Evolutionary conservation across 2,797 vertebrate species (phyloP).

Genomic region (Danio tinwini): DNA sequence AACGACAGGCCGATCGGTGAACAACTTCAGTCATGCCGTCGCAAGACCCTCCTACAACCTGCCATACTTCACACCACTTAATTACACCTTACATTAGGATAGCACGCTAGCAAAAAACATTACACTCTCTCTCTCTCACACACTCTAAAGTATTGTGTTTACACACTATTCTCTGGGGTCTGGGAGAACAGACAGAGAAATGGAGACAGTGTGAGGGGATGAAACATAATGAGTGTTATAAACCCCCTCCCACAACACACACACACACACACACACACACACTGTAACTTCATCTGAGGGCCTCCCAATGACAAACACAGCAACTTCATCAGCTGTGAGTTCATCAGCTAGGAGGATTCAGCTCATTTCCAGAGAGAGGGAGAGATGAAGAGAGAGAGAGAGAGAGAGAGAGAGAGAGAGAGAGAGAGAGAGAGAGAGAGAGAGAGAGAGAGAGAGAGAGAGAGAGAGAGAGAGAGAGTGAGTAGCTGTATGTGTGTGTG

Average conservation of each 20-base stretch:
- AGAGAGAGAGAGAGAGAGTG: neutral
- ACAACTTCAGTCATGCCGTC: constrained; percentile 54
- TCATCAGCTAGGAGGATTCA: constrained; percentile 23
- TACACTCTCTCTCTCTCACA: neutral
- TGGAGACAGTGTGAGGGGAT: constrained; percentile 28
- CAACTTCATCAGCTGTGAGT: constrained; percentile 21
- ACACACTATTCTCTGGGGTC: constrained; percentile 37
- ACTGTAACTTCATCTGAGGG: constrained; percentile 20
- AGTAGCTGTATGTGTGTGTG: neutral
- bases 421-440: neutral
- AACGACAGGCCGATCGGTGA: constrained; percentile 59
- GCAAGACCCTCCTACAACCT: constrained; percentile 38
- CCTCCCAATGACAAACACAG: constrained; percentile 1
- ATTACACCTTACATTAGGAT: constrained; percentile 36
- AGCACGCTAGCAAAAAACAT: constrained; percentile 2
- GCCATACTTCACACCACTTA: constrained; percentile 42
- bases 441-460: neutral
- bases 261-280: constrained; percentile 28
- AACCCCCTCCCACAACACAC: constrained; percentile 8
- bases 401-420: neutral
- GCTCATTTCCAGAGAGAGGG: constrained; percentile 16
- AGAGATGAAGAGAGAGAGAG: neutral
- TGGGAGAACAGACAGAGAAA: constrained; percentile 39
- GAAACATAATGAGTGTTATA: constrained; percentile 47
- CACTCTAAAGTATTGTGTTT: constrained; percentile 31